These are phyloP conservation scores for Drosophila vallismaia DNA, from an alignment of 2,888 invertebrate species.

Conservation along the genomic window DNA sequence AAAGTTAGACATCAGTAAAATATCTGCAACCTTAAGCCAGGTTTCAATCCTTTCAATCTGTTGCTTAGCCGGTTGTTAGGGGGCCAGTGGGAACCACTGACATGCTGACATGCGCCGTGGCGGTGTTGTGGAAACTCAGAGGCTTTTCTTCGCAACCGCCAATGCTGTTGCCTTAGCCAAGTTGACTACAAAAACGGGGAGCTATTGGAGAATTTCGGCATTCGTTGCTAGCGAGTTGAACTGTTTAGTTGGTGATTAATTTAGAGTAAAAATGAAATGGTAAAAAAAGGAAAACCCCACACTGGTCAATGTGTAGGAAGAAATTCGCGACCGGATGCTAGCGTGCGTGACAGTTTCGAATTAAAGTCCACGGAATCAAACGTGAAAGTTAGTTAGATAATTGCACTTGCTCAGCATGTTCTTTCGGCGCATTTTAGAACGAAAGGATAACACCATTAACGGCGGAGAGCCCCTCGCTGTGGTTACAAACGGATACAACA, in stretches of 20 bases:
- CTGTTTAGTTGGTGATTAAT: slow-evolving; percentile 46
- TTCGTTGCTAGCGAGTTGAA: slow-evolving; percentile 68
- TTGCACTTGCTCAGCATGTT: slow-evolving; percentile 71
- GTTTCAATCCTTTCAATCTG: slow-evolving; percentile 17
- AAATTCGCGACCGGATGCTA: slow-evolving; percentile 57
- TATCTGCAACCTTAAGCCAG: neutral
- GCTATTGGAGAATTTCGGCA: slow-evolving; percentile 48
- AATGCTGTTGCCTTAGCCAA: neutral
- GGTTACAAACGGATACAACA: slow-evolving; percentile 32
- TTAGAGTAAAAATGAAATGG: slow-evolving; percentile 12
- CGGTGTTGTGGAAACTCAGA: neutral
- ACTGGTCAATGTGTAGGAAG: slow-evolving; percentile 8
- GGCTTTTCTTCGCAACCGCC: slow-evolving; percentile 30
- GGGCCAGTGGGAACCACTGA: neutral
- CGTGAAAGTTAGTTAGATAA: slow-evolving; percentile 53
- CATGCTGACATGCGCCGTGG: neutral
- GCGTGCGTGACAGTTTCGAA: slow-evolving; percentile 68
- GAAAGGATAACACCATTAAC: slow-evolving; percentile 64
- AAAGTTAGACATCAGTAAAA: no score
- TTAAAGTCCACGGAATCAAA: slow-evolving; percentile 55
- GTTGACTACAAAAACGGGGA: slow-evolving; percentile 56
- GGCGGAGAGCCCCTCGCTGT: slow-evolving; percentile 19
- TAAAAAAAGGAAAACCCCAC: slow-evolving; percentile 14
- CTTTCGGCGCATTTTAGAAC: slow-evolving; percentile 81
- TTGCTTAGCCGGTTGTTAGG: slow-evolving; percentile 2